Evolutionary conservation across 2,888 invertebrate species (phyloP), one percentile per base, ranked within the genome.

Genomic region (Aporophyla lueneburgensis): DNA sequence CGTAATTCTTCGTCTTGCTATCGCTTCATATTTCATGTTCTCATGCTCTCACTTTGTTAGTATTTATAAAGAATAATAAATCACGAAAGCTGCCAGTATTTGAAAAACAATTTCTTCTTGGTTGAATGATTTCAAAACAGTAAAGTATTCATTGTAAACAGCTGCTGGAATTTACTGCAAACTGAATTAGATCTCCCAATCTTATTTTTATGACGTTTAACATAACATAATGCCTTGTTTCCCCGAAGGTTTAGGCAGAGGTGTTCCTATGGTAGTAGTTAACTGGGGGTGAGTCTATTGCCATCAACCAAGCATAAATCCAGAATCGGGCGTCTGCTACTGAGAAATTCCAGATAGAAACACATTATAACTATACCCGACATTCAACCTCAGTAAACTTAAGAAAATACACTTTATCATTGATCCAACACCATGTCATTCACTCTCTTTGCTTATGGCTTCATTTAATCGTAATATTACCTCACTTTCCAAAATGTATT

Each of bases 1-100:
- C 69, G 63, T 80, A 86, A 81, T 33, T 59, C 33, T 59, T 40
- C 59, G 73, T 71, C 76, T 80, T 84, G 75, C 79, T 88, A 88
- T 87, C 80, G 79, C 83, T 51, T 61, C 9, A n/a, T 65, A 67
- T 56, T 73, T 69, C 66, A 73, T 68, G 71, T 77, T 68, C 73
- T 69, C 46, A 53, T 69, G 49, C 67, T 72, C 54, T 81, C 40
- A 59, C 46, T 74, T 69, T 74, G 24, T 65, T 68, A n/a, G 49
- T 74, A 54, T 66, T 54, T n/a, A 33, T 62, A 65, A 66, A 43
- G 16, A 69, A 58, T n/a, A 27, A 10, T 40, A 65, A 71, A 70
- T 74, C 61, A 77, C 27, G 65, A 74, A 71, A 24, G 19, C n/a
- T 70, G 46, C 49, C 59, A 33, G 46, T 33, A 56, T 56, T 49